phyloP scores from a whole-genome alignment of 2,797 vertebrate species.

The Phoeniculus purpureus region DNA sequence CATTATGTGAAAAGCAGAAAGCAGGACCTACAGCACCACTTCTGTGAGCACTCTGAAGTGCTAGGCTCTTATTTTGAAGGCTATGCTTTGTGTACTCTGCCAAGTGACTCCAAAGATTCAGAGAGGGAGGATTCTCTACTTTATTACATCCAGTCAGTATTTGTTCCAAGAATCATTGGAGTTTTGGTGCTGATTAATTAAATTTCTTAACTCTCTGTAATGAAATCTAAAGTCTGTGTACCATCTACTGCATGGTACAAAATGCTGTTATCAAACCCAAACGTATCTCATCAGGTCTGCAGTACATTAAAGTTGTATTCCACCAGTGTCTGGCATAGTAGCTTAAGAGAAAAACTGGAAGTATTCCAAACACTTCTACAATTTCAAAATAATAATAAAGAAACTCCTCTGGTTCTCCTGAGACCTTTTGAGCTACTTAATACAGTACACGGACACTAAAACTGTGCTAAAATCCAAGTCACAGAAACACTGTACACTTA shows the following conservation, averaged over 20 bases:
- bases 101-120: constrained; percentile 29
- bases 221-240: constrained; percentile 34
- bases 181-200: constrained; percentile 36
- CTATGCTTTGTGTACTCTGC: not conserved
- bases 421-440: constrained; percentile 68
- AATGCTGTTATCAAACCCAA: constrained; percentile 49
- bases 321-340: constrained; percentile 60
- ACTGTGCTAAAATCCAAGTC: constrained; percentile 39
- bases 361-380: constrained; percentile 51
- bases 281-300: constrained; percentile 68
- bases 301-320: constrained; percentile 61
- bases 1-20: not conserved
- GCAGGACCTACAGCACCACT: not conserved
- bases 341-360: constrained; percentile 65
- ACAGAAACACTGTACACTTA: constrained; percentile 28
- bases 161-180: constrained; percentile 20
- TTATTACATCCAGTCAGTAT: constrained; percentile 31
- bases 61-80: constrained; percentile 62
- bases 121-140: constrained; percentile 40
- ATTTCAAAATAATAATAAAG: constrained; percentile 75
- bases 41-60: not conserved
- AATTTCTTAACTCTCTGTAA: constrained; percentile 39
- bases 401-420: constrained; percentile 57
- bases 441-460: constrained; percentile 49
- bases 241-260: constrained; percentile 30